Base-by-base conservation (phyloP, 2,888 invertebrate species). In the Tubulanus polymorphus region DNA sequence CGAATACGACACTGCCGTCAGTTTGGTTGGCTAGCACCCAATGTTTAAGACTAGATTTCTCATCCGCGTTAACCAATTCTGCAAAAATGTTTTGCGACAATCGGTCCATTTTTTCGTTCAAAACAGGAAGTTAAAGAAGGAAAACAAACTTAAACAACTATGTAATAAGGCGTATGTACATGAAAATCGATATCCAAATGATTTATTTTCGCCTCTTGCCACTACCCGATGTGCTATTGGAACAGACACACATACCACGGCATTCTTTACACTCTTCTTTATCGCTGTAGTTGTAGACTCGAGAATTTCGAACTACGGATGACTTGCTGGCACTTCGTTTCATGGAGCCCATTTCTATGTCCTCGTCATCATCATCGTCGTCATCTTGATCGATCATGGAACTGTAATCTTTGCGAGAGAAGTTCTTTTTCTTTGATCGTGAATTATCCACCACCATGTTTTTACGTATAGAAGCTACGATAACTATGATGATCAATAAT, bases 241-340 rank as follows among this genome's bases (percentile, higher is more conserved):
- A 41, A 41, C 41, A 41, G 6, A 41, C 41, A 41, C 41, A 41
- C 41, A 41, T 41, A 15, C 41, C 41, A 15, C 41, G 41, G 23
- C 41, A 41, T 15, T 41, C 41, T 15, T 41, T 41, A 15, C 41
- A 41, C 15, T 41, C 41, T 5, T 23, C 41, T 23, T 41, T 41
- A 41, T 41, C 41, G n/a, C 35, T 41, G 41, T 41, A 41, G 41
- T 41, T 41, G 41, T 41, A 41, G 5, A 41, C 41, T 8, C 41
- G 41, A 8, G 6, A 8, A 41, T 41, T 41, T 41, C 41, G 18
- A 41, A 41, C 41, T 15, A 41, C 41, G 20, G 41, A 41, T 41
- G 41, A 8, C 15, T 41, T 41, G 41, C 41, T 41, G 41, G 6
- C 41, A 15, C 41, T 41, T 41, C 41, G 5, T 41, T 41, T 41